Evolutionary conservation across 1,140 invertebrate species (phyloP), one percentile per base, ranked within the genome.

Genomic region (Odontomachus brunneus): DNA sequence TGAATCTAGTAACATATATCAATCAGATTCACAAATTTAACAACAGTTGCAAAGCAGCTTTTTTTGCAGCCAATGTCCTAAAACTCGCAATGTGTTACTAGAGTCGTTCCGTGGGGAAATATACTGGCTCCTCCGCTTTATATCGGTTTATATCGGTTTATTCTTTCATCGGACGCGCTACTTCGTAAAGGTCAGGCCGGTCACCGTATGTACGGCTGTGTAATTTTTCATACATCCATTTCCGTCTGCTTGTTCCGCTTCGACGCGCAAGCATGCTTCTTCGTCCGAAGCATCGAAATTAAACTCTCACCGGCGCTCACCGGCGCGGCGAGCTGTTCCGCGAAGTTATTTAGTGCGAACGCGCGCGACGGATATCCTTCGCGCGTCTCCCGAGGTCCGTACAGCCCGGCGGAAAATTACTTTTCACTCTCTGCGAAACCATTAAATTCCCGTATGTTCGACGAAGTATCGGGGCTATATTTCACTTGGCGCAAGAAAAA

Each of bases 271-370:
- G 29, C 29, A n/a, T 29, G 24, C 26, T 59, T 48, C 51, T 71
- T 80, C 53, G 22, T 80, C 14, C 19, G 4, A 22, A 44, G 63
- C 53, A 24, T 44, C 12, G 7, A 33, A 67, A 78, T 78, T 78
- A 69, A 78, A 51, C 17, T 80, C 33, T 80, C 33, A 7, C 26
- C 49, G 22, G n/a, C 49, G 69, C n/a, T 80, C n/a, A 57, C 66
- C n/a, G 17, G 29, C 11, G 51, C 22, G 22, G 24, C 51, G 33
- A 48, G 33, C 14, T 48, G 49, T 69, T 69, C 17, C n/a, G n/a
- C 51, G 2, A 59, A 44, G 75, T 80, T 80, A 80, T 80, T 80
- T 71, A 71, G 75, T 57, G 62, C 51, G 69, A 69, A 69, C 17
- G 51, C 38, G 51, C 38, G 29, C 2, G 38, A 48, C 51, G 14